Evolutionary conservation across 2,113 vertebrate species (phyloP).

Genomic region (Corythaeola cristata): DNA sequence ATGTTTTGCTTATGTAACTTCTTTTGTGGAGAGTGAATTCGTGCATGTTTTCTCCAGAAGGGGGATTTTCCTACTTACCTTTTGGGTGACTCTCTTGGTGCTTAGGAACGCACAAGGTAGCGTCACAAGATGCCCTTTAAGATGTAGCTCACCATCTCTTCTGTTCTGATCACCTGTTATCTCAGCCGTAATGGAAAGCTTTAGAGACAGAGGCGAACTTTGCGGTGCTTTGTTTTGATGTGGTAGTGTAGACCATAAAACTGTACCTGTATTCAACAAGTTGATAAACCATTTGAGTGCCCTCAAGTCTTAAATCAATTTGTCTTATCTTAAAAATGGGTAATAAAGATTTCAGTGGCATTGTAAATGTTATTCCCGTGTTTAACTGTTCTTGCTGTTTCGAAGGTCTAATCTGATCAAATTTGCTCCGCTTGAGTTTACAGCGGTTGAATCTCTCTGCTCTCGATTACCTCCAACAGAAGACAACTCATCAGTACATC

Average conservation of each 20-base stretch:
- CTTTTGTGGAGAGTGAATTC: background rate
- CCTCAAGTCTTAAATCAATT: background rate
- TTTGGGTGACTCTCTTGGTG: background rate
- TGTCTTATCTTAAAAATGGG: background rate
- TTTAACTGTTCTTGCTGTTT: background rate
- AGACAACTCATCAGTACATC: background rate
- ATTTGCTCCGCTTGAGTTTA: background rate
- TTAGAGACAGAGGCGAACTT: background rate
- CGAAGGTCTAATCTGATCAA: background rate
- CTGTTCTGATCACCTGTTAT: background rate
- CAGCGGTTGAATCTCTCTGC: background rate
- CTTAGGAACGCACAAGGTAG: background rate
- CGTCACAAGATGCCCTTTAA: background rate
- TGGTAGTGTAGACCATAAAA: background rate
- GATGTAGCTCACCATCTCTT: background rate
- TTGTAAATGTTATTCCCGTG: background rate
- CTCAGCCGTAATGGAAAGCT: background rate
- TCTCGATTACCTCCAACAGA: rapidly evolving
- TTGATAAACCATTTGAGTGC: background rate
- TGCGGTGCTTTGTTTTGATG: background rate
- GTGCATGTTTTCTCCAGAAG: rapidly evolving
- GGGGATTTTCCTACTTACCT: background rate
- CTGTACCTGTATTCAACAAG: background rate
- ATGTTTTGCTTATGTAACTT: background rate
- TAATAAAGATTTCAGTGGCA: background rate